Percentiles rank a stretch among this genome's conserved stretches.
These are phyloP conservation scores for Coelopa pilipes DNA, from an alignment of 2,888 invertebrate genomes.

Conservation along the genomic window DNA sequence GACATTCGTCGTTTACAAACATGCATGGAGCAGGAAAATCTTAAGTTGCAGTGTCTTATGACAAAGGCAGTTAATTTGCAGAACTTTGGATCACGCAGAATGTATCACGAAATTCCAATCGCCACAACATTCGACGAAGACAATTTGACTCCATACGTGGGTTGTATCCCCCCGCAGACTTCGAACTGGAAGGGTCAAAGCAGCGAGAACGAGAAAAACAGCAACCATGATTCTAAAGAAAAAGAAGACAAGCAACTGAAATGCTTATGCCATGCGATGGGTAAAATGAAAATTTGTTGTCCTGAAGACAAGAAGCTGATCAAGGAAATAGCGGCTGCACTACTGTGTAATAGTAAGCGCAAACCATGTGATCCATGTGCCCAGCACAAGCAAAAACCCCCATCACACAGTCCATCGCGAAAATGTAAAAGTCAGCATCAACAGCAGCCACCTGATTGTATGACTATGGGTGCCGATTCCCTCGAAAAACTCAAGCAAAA, in stretches of 20 bases:
- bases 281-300: conserved; percentile 58
- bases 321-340: conserved; percentile 53
- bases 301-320: conserved; percentile 57
- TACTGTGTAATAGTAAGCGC: conserved; percentile 46
- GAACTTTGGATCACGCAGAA: conserved; percentile 57
- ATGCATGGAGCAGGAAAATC: conserved; percentile 62
- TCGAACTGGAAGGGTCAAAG: conserved; percentile 38
- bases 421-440: conserved; percentile 10
- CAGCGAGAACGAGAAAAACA: conserved; percentile 36
- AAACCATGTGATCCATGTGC: conserved; percentile 40
- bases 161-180: conserved; percentile 36
- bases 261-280: conserved; percentile 52
- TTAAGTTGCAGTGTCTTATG: conserved; percentile 59
- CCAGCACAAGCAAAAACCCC: conserved; percentile 14
- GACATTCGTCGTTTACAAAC: conserved; percentile 57
- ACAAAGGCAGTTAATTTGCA: conserved; percentile 58
- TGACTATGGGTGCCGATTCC: conserved; percentile 39
- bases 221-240: conserved; percentile 39
- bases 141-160: conserved; percentile 50
- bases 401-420: conserved; percentile 1
- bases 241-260: conserved; percentile 49
- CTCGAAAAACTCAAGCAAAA: conserved; percentile 54
- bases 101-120: conserved; percentile 56
- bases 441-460: conserved; percentile 21
- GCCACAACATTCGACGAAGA: conserved; percentile 63